Conservation (phyloP, 2,113 vertebrate species). For the Pedetes capensis region DNA sequence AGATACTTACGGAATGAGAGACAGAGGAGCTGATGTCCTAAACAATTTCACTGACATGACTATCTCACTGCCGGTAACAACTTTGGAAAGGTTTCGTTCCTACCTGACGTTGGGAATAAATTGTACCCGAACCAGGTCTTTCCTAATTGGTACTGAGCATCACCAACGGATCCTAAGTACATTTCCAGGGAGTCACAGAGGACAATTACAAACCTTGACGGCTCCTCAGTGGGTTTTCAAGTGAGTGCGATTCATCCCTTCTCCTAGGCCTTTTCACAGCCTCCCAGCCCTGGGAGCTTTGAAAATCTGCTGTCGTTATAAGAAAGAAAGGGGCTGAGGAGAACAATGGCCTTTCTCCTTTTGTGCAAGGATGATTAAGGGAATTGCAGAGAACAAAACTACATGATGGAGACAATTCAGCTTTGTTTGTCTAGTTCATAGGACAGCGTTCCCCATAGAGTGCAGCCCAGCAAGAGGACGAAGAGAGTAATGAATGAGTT, state of each 20-base stretch:
- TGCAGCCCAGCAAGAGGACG: background rate
- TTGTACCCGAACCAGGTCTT: background rate
- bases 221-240: conserved; percentile 19
- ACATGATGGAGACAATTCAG: background rate
- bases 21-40: background rate
- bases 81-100: background rate
- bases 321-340: background rate
- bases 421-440: background rate
- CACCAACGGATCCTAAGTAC: background rate
- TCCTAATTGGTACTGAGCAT: background rate
- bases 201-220: background rate
- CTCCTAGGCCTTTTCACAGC: background rate
- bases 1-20: background rate
- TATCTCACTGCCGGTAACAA: background rate
- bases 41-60: background rate
- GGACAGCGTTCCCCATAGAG: background rate
- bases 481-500: background rate
- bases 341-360: background rate
- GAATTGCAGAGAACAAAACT: background rate
- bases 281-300: background rate
- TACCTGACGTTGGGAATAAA: background rate
- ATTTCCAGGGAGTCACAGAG: background rate
- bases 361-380: background rate
- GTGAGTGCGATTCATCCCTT: background rate
- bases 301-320: background rate